Evolutionary conservation across 2,888 invertebrate genomes (phyloP).

Genomic region (Pyralis farinalis): DNA sequence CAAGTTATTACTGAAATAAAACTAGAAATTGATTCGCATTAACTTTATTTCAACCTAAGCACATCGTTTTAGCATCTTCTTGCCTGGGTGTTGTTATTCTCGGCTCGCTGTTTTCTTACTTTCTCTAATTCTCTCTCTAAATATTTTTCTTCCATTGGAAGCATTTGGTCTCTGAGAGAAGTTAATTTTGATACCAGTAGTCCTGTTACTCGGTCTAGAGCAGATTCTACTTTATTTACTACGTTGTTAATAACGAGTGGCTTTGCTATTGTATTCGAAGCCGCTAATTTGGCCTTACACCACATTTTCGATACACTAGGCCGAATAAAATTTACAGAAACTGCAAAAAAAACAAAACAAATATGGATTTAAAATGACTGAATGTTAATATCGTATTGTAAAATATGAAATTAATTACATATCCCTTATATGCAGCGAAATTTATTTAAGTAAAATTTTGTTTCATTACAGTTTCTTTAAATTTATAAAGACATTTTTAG

Average conservation of each 20-base stretch:
- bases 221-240: slow-evolving; percentile 40
- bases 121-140: slow-evolving; percentile 51
- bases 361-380: slow-evolving; percentile 22
- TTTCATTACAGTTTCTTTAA: slow-evolving; percentile 54
- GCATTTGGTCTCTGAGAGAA: slow-evolving; percentile 38
- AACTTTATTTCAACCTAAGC: no score
- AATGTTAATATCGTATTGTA: no score
- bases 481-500: no score
- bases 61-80: slow-evolving; percentile 1
- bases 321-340: slow-evolving; percentile 52
- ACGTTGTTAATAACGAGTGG: slow-evolving; percentile 43
- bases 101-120: slow-evolving; percentile 29
- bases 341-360: slow-evolving; percentile 61
- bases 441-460: slow-evolving; percentile 25
- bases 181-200: slow-evolving; percentile 33
- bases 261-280: slow-evolving; percentile 38
- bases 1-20: no score
- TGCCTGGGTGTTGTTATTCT: slow-evolving; percentile 6
- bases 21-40: no score
- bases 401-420: no score
- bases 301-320: slow-evolving; percentile 50
- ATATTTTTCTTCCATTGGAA: slow-evolving; percentile 45
- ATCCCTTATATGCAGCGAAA: no score
- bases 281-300: slow-evolving; percentile 36
- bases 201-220: slow-evolving; percentile 25